These are phyloP conservation scores for Poecilia gillii DNA, from an alignment of 2,797 vertebrate species.

Conservation along the genomic window DNA sequence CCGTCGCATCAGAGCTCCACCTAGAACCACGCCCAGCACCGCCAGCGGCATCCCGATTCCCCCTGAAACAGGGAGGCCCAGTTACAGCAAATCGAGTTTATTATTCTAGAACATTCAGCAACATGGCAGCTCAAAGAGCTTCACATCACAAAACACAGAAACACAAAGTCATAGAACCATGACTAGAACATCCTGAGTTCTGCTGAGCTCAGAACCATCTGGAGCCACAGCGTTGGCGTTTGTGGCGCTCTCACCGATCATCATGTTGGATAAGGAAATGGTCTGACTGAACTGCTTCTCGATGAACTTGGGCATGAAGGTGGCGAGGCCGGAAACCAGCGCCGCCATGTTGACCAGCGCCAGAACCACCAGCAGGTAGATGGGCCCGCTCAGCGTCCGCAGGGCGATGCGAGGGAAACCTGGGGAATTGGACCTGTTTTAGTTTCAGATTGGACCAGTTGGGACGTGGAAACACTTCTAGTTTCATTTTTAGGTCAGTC, in stretches of 20 bases:
- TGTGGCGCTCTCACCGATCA: conserved; percentile 83
- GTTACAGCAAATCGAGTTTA: not conserved
- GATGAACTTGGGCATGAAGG: conserved; percentile 93
- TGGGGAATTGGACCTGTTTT: conserved; percentile 48
- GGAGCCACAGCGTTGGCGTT: not conserved
- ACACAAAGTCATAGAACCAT: too few relatives aligned
- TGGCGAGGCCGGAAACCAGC: conserved; percentile 88
- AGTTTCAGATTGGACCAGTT: not conserved
- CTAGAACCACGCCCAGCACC: conserved; percentile 87
- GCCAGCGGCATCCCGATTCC: conserved; percentile 83
- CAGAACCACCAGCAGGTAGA: conserved; percentile 90
- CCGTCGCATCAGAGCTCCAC: conserved; percentile 86
- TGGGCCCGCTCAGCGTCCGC: conserved; percentile 84
- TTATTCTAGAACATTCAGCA: too few relatives aligned
- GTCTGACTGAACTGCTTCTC: conserved; percentile 90
- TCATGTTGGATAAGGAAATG: conserved; percentile 84
- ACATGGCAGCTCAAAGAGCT: too few relatives aligned
- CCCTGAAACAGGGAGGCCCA: conserved; percentile 67
- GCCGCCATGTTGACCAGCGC: conserved; percentile 88
- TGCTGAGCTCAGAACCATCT: not conserved
- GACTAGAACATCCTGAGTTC: not conserved
- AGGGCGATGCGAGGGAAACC: conserved; percentile 88
- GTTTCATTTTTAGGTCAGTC: not conserved
- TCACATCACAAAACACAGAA: too few relatives aligned
- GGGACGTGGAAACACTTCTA: not conserved